These are phyloP conservation scores for Oenanthe melanoleuca DNA, from an alignment of 2,113 vertebrate species.

Conservation along the genomic window DNA sequence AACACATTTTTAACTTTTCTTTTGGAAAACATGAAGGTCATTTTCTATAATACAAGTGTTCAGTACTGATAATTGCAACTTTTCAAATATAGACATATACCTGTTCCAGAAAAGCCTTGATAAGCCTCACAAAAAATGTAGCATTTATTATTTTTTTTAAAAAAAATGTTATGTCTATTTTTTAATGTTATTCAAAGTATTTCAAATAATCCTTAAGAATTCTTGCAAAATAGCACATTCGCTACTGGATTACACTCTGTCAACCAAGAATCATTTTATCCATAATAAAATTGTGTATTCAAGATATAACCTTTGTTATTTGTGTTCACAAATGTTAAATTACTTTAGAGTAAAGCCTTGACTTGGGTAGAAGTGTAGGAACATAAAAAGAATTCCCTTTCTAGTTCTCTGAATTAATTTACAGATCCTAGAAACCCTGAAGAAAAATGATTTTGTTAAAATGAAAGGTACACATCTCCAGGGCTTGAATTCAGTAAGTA, in stretches of 20 bases:
- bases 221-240: neutral
- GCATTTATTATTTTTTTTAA: neutral
- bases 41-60: neutral
- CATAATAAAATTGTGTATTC: neutral
- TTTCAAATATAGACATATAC: neutral
- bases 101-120: neutral
- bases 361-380: neutral
- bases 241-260: neutral
- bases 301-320: neutral
- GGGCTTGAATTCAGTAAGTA: neutral
- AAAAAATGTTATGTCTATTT: neutral
- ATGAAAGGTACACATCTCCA: neutral
- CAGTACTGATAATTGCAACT: neutral
- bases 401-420: conserved; percentile 10
- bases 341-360: neutral
- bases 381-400: neutral
- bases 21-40: neutral
- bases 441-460: neutral
- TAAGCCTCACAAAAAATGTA: neutral
- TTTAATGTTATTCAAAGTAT: neutral
- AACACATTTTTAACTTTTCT: neutral
- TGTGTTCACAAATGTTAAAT: neutral
- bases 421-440: neutral
- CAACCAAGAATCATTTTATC: neutral
- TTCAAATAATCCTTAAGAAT: neutral